These are phyloP conservation scores for Discoglossus pictus DNA, from an alignment of 2,797 vertebrate genomes.

Conservation along the genomic window DNA sequence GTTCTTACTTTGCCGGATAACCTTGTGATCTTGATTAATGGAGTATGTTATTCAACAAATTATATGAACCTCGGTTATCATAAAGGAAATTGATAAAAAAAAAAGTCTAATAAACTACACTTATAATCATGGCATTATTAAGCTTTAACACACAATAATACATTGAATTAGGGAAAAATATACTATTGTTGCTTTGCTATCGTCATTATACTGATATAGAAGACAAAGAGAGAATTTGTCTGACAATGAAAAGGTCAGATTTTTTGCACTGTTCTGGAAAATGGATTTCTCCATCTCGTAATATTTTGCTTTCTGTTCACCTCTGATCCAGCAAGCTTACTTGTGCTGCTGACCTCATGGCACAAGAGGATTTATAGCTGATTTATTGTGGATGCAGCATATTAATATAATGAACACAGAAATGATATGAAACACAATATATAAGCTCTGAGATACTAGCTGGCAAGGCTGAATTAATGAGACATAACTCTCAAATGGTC, in stretches of 20 bases:
- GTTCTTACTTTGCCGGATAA: neutral
- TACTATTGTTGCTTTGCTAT: neutral
- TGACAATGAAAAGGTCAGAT: constrained; percentile 23
- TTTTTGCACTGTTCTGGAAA: constrained; percentile 1
- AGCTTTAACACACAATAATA: neutral
- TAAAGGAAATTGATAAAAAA: neutral
- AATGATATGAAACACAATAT: no score
- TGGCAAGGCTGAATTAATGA: no score
- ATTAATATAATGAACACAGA: constrained; percentile 37
- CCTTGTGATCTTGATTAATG: constrained; percentile 16
- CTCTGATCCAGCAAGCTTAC: constrained; percentile 35
- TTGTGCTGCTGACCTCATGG: constrained; percentile 25
- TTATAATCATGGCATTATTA: neutral
- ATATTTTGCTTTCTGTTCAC: constrained; percentile 18
- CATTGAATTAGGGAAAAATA: neutral
- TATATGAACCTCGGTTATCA: neutral
- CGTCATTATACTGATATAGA: neutral
- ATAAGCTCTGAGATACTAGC: no score
- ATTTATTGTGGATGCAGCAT: constrained; percentile 38
- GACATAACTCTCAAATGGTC: no score
- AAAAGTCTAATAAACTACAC: neutral
- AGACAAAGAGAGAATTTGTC: neutral
- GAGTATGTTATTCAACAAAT: constrained; percentile 1
- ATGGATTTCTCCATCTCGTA: constrained; percentile 16
- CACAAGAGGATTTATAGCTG: constrained; percentile 27